Percentiles rank a stretch among this genome's conserved stretches.
Evolutionary conservation across 2,113 vertebrate species (phyloP).

Genomic region (Canis aureus): DNA sequence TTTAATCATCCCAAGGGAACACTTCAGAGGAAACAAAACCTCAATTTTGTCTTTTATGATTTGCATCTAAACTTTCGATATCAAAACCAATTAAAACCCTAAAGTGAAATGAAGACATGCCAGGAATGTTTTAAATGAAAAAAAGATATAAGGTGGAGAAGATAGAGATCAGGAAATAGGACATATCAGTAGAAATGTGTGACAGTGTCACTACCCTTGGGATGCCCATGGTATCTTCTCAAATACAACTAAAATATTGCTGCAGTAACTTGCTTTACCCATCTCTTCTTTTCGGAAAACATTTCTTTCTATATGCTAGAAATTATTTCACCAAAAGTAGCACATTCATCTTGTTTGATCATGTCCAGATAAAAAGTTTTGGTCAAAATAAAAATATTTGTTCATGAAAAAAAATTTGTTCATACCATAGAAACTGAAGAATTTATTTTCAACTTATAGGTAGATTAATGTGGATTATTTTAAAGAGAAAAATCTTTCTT

Average conservation of each 20-base stretch:
- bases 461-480: background rate
- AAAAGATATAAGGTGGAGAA: background rate
- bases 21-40: conserved; percentile 23
- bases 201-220: background rate
- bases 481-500: background rate
- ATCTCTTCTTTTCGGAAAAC: conserved; percentile 15
- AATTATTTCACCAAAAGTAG: conserved; percentile 37
- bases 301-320: background rate
- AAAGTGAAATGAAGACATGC: conserved; percentile 3
- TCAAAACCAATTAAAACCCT: background rate
- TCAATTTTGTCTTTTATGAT: background rate
- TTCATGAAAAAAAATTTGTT: background rate
- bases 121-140: conserved; percentile 48
- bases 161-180: background rate
- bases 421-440: background rate
- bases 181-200: background rate
- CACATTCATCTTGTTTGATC: background rate
- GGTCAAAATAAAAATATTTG: conserved; percentile 43
- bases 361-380: background rate
- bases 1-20: background rate
- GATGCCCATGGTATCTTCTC: background rate
- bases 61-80: background rate
- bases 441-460: background rate
- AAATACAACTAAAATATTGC: background rate
- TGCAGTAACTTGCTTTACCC: background rate